phyloP scores from a whole-genome alignment of 2,113 vertebrate species.

The Mirounga angustirostris region DNA sequence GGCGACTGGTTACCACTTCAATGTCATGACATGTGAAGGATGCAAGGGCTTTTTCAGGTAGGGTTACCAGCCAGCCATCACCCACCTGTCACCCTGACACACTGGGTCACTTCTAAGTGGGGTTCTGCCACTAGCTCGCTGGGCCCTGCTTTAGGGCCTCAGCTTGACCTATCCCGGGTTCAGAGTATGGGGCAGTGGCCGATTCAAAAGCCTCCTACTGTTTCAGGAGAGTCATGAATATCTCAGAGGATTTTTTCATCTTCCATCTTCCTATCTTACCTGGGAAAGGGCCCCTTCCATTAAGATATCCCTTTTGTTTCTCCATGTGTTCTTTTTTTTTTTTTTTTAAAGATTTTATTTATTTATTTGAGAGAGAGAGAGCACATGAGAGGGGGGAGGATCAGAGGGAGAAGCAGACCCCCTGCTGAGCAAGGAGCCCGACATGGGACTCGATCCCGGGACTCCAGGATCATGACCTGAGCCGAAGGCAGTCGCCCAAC shows the following conservation, averaged over 20 bases:
- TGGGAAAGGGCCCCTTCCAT: not conserved
- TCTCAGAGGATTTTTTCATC: not conserved
- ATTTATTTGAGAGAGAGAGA: too few relatives aligned
- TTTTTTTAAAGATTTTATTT: too few relatives aligned
- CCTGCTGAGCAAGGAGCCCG: too few relatives aligned
- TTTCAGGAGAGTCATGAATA: not conserved
- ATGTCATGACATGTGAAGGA: constrained; percentile 90
- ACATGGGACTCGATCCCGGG: too few relatives aligned
- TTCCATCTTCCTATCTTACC: not conserved
- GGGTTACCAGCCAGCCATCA: not conserved
- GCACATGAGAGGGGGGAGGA: too few relatives aligned
- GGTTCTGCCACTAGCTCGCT: not conserved
- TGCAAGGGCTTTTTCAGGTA: constrained; percentile 91
- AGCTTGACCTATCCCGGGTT: not conserved
- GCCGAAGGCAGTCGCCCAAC: too few relatives aligned
- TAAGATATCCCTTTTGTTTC: not conserved
- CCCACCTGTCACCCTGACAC: not conserved
- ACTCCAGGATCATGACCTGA: too few relatives aligned
- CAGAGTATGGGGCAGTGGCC: not conserved
- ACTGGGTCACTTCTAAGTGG: not conserved
- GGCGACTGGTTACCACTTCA: constrained; percentile 90
- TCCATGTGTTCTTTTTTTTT: not conserved
- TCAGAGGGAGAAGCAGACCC: too few relatives aligned
- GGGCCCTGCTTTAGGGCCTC: not conserved
- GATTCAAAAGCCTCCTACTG: not conserved